These are phyloP conservation scores for Centropus bengalensis DNA, from an alignment of 2,113 vertebrate species.

Conservation along the genomic window DNA sequence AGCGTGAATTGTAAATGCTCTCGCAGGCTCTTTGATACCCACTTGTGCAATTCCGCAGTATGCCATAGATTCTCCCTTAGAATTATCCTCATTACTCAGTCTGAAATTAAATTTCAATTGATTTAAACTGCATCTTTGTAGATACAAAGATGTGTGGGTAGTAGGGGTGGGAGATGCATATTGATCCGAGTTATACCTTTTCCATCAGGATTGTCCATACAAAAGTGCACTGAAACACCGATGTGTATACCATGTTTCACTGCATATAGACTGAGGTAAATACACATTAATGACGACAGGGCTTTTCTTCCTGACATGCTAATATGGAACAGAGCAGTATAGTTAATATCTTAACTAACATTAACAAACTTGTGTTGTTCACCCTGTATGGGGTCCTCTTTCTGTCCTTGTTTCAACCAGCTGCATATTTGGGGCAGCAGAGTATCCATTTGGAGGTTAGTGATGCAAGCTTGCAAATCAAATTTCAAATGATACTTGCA, in stretches of 20 bases:
- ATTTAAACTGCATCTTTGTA: not conserved
- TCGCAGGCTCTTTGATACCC: not conserved
- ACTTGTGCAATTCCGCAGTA: not conserved
- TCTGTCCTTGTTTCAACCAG: not conserved
- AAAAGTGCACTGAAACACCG: not conserved
- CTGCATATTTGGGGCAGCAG: not conserved
- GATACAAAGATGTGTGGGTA: not conserved
- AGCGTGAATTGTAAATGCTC: not conserved
- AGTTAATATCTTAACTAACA: not conserved
- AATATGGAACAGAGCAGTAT: not conserved
- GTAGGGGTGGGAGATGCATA: not conserved
- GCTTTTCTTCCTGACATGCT: not conserved
- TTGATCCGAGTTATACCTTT: not conserved
- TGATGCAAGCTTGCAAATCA: not conserved
- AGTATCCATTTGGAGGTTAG: not conserved
- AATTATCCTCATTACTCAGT: not conserved
- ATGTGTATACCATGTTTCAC: not conserved
- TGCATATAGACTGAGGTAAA: not conserved
- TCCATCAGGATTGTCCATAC: not conserved
- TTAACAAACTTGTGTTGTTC: not conserved
- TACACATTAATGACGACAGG: no score
- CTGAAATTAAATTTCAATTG: not conserved
- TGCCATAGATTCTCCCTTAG: not conserved
- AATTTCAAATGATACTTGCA: not conserved
- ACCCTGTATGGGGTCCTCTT: not conserved